These are phyloP conservation scores for Trachurus trachurus DNA, from an alignment of 2,797 vertebrate genomes.

Conservation along the genomic window DNA sequence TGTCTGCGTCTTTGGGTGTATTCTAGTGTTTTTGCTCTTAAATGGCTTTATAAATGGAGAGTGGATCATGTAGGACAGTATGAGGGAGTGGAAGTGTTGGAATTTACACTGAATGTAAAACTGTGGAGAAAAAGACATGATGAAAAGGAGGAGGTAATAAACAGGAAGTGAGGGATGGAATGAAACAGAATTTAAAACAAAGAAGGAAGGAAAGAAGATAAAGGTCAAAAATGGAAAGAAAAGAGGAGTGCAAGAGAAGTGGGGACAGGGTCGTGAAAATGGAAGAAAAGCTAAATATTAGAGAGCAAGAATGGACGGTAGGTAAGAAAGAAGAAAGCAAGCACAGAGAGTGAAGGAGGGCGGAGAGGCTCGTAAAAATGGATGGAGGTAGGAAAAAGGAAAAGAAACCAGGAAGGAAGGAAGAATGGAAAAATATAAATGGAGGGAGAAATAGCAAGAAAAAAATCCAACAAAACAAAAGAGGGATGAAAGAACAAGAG, in stretches of 20 bases:
- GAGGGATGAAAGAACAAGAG: background rate
- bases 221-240: background rate
- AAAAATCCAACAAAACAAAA: background rate
- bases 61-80: slow-evolving; percentile 18
- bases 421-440: background rate
- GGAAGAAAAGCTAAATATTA: too few relatives aligned
- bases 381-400: background rate
- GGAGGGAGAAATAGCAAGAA: background rate
- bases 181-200: background rate
- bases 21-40: slow-evolving; percentile 24
- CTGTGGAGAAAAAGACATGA: background rate
- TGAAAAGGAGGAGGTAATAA: background rate
- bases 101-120: background rate
- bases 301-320: too few relatives aligned
- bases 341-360: too few relatives aligned
- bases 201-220: too few relatives aligned
- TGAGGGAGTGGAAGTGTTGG: background rate
- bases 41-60: slow-evolving; percentile 21
- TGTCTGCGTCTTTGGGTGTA: slow-evolving; percentile 10
- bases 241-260: too few relatives aligned
- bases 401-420: background rate
- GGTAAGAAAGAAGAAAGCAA: too few relatives aligned
- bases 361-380: too few relatives aligned
- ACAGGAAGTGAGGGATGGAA: background rate
- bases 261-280: too few relatives aligned